These are phyloP conservation scores for Neopipo cinnamomea DNA, from an alignment of 2,113 vertebrate genomes.

Conservation along the genomic window DNA sequence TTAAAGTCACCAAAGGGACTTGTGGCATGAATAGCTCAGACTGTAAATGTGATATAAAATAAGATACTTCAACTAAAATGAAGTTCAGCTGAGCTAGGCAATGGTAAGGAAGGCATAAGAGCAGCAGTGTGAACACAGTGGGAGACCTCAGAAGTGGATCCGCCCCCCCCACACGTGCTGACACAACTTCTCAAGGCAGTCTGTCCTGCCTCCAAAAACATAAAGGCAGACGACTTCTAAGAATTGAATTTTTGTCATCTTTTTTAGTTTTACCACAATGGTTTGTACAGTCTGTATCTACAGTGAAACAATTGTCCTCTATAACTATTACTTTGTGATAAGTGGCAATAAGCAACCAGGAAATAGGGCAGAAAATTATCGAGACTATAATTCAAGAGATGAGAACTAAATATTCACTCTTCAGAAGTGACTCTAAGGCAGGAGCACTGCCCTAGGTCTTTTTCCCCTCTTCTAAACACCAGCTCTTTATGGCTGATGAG, in stretches of 20 bases:
- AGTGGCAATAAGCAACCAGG: rapidly evolving
- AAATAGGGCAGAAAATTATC: background rate
- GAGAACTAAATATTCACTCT: background rate
- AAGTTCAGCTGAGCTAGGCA: background rate
- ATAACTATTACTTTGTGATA: background rate
- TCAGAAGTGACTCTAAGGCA: background rate
- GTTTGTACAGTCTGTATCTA: background rate
- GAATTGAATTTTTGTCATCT: background rate
- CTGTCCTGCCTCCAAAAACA: background rate
- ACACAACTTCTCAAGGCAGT: background rate
- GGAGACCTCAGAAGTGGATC: background rate
- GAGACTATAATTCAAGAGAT: rapidly evolving
- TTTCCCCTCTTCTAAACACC: background rate
- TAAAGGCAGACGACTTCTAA: rapidly evolving
- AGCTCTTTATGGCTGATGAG: rapidly evolving
- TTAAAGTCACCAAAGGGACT: background rate
- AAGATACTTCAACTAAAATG: background rate
- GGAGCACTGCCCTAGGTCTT: background rate
- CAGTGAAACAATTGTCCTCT: background rate
- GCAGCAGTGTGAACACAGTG: background rate
- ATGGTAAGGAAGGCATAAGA: rapidly evolving
- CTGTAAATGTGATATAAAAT: background rate
- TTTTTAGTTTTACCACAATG: background rate
- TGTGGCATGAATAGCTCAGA: rapidly evolving
- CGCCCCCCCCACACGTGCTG: background rate